phyloP scores from a whole-genome alignment of 2,113 vertebrate species.

The Phodopus roborovskii region DNA sequence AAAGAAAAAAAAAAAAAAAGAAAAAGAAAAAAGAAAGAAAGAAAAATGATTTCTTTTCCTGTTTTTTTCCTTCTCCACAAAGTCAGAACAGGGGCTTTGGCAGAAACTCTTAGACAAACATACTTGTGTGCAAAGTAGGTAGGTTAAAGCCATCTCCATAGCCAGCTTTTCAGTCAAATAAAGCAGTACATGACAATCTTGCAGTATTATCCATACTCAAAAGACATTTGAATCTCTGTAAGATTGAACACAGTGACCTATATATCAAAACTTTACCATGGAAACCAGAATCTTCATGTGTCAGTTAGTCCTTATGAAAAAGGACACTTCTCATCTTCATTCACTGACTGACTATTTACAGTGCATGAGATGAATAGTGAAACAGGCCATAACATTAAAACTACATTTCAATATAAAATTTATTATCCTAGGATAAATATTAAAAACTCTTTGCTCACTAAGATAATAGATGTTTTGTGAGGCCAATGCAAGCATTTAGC shows the following conservation, averaged over 20 bases:
- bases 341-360: background rate
- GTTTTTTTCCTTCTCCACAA: background rate
- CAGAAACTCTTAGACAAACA: background rate
- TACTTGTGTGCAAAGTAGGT: background rate
- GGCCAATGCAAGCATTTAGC: background rate
- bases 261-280: background rate
- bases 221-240: background rate
- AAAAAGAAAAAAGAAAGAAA: too few relatives aligned
- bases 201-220: background rate
- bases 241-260: background rate
- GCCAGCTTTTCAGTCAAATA: background rate
- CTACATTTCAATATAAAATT: background rate
- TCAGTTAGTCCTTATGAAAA: background rate
- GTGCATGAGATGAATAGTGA: background rate
- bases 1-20: too few relatives aligned
- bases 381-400: slow-evolving; percentile 8
- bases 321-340: background rate
- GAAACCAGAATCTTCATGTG: background rate
- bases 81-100: background rate
- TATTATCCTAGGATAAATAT: slow-evolving; percentile 44
- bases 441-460: background rate
- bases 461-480: slow-evolving; percentile 10
- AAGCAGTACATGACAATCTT: background rate
- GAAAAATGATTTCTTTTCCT: background rate
- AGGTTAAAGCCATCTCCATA: background rate